Percentiles rank a stretch among this genome's conserved stretches.
Evolutionary conservation across 2,113 vertebrate genomes (phyloP).

Genomic region (Vidua chalybeata): DNA sequence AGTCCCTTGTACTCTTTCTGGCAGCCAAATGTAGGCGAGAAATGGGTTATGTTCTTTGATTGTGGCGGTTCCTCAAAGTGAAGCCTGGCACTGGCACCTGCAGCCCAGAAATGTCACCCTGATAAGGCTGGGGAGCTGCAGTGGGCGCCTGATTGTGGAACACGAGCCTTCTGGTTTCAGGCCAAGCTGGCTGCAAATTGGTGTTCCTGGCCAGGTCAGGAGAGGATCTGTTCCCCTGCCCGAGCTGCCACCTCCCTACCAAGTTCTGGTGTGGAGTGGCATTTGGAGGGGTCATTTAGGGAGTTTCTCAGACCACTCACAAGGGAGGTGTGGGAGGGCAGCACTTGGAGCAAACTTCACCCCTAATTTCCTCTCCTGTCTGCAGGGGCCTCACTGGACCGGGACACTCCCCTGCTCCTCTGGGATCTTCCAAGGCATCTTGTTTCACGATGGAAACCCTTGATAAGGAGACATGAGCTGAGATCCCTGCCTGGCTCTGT

Average conservation of each 20-base stretch:
- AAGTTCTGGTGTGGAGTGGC: neutral
- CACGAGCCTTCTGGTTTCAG: neutral
- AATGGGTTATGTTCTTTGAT: neutral
- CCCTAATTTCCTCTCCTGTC: neutral
- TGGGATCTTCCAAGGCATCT: neutral
- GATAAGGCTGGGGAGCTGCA: neutral
- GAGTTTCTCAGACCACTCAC: neutral
- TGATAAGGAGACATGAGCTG: neutral
- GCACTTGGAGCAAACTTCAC: accelerated
- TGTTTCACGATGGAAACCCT: neutral
- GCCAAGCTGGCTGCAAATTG: neutral
- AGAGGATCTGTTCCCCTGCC: neutral
- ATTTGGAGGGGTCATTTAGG: neutral
- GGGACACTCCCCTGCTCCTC: neutral
- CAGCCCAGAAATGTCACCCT: conserved; percentile 52
- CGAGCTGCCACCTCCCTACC: accelerated
- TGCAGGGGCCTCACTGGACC: neutral
- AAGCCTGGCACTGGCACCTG: neutral
- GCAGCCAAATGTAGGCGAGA: conserved; percentile 6
- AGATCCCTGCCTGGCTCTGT: neutral
- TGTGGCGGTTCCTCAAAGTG: conserved; percentile 40
- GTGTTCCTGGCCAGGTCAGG: neutral
- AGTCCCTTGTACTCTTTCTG: neutral
- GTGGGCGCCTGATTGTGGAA: neutral
- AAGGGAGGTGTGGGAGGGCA: neutral